Conservation (phyloP, 1,140 invertebrate genomes). For the Idris sp. region DNA sequence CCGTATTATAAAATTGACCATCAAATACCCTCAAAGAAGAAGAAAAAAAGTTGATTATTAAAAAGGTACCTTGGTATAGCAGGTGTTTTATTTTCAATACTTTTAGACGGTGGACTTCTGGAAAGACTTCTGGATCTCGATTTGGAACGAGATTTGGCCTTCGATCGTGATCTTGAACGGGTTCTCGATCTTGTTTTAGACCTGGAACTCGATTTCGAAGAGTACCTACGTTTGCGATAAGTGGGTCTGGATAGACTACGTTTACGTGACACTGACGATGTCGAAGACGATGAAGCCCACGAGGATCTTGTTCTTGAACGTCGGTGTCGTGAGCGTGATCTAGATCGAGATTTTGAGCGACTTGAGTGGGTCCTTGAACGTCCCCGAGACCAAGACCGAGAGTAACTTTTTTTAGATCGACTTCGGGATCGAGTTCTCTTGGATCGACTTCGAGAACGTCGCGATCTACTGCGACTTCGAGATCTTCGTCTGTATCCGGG, state of each 20-base stretch:
- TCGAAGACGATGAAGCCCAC: too few relatives aligned
- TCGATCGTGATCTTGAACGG: constrained; percentile 67
- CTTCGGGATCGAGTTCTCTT: constrained; percentile 71
- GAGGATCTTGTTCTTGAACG: constrained; percentile 61
- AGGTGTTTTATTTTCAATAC: constrained; percentile 71
- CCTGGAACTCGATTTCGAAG: constrained; percentile 71
- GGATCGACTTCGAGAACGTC: constrained; percentile 68
- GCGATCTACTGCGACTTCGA: constrained; percentile 68
- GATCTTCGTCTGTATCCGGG: constrained; percentile 66
- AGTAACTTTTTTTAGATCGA: too few relatives aligned
- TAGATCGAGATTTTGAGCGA: constrained; percentile 71
- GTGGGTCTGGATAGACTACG: too few relatives aligned
- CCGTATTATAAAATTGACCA: too few relatives aligned
- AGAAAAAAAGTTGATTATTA: too few relatives aligned
- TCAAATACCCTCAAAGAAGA: too few relatives aligned
- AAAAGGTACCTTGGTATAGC: constrained; percentile 69
- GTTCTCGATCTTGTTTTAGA: constrained; percentile 72
- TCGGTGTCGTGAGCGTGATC: constrained; percentile 65
- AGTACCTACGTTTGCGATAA: too few relatives aligned
- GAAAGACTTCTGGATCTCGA: constrained; percentile 73
- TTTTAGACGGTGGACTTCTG: constrained; percentile 70
- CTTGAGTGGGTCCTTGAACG: constrained; percentile 71
- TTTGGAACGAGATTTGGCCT: constrained; percentile 70
- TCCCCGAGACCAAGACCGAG: constrained; percentile 72
- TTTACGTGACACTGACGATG: constrained; percentile 64